Base-by-base conservation (phyloP, 2,797 vertebrate genomes). In the Propithecus deckenii region DNA sequence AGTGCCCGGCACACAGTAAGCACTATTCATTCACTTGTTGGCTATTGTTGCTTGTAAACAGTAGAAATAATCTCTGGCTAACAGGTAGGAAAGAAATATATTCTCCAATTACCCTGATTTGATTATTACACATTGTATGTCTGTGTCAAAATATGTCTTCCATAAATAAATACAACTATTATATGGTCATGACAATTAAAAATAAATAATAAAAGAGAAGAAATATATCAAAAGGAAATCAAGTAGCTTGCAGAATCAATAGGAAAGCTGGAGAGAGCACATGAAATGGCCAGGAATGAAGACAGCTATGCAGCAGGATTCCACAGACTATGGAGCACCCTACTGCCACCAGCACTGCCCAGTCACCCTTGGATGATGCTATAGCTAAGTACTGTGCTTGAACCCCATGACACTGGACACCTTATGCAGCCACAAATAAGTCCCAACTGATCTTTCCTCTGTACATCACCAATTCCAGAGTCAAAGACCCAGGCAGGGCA, bases 141-240 rank as follows among this genome's bases (percentile, higher is more conserved):
- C 32, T 65, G 15, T 65, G 15, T n/a, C 17, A 65, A 65, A 65
- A n/a, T 65, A 65, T 18, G 32, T n/a, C 7, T 32, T 65, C 63
- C 32, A 65, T 65, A 65, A 65, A 65, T 65, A 65, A 65, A n/a
- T 65, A n/a, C 32, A 65, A n/a, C 32, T 5, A 65, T n/a, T n/a
- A 18, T 9, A 15, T 18, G 32, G 32, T 15, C 32, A 65, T n/a
- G 14, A 65, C 32, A 65, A 18, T 65, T 65, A n/a, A n/a, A 18
- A 65, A 65, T 65, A n/a, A 63, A 32, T 15, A 63, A 63, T 17
- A n/a, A n/a, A n/a, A 85, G 83, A 67, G 67, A 93, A 95, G 28
- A 5, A 85, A 69, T 38, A 55, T 5, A 50, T 32, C 72, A 30
- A 93, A 95, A 94, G 22, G 55, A 95, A 92, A 86, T 88, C 15